phyloP scores from a whole-genome alignment of 1,140 invertebrate genomes.

The Delia radicum region DNA sequence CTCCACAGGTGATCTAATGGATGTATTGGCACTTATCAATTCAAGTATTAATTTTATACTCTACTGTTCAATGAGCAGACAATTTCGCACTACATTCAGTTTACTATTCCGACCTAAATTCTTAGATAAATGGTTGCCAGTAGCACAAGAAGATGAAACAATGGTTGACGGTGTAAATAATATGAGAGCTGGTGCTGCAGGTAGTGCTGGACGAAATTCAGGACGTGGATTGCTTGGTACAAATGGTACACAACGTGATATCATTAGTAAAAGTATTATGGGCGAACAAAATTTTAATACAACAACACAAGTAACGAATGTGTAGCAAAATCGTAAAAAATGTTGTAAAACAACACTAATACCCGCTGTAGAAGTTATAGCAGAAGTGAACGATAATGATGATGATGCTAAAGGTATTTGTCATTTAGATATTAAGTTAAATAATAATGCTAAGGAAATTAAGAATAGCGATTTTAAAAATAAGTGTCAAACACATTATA shows the following conservation, averaged over 20 bases:
- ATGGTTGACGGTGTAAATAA: slow-evolving; percentile 51
- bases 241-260: slow-evolving; percentile 29
- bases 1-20: slow-evolving; percentile 79
- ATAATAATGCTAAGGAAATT: no score
- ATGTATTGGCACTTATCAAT: slow-evolving; percentile 92
- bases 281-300: slow-evolving; percentile 48
- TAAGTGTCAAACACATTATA: background rate
- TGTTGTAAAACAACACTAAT: background rate
- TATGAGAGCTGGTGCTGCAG: slow-evolving; percentile 27
- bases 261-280: slow-evolving; percentile 47
- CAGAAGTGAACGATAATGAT: background rate
- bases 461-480: slow-evolving; percentile 2
- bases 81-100: slow-evolving; percentile 88
- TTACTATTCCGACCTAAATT: slow-evolving; percentile 66
- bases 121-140: slow-evolving; percentile 60
- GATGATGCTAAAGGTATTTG: background rate
- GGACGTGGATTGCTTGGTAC: slow-evolving; percentile 29
- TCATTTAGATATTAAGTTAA: background rate
- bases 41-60: slow-evolving; percentile 97
- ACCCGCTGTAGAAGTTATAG: background rate
- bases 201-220: slow-evolving; percentile 43
- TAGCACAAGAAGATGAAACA: slow-evolving; percentile 58
- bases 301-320: slow-evolving; percentile 55
- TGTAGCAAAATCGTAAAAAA: slow-evolving; percentile 42
- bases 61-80: slow-evolving; percentile 96